Percentiles rank a stretch among this genome's conserved stretches.
These are phyloP conservation scores for Dendrolimus houi DNA, from an alignment of 2,888 invertebrate genomes.

Conservation along the genomic window DNA sequence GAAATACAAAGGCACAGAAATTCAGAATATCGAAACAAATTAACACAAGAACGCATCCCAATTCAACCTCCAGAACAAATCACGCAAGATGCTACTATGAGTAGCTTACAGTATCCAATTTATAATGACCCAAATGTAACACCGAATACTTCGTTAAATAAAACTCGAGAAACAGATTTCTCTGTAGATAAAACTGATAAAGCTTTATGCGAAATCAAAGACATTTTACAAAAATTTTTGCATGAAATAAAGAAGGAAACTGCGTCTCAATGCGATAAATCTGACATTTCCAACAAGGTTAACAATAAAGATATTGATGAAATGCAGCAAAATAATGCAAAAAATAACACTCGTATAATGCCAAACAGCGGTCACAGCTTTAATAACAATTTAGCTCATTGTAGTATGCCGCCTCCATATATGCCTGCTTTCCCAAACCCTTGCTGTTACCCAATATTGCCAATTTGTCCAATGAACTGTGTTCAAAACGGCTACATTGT, in stretches of 20 bases:
- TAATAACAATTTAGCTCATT: conserved; percentile 27
- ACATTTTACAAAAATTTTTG: conserved; percentile 54
- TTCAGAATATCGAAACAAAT: conserved; percentile 6
- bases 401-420: conserved; percentile 23
- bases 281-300: conserved; percentile 23
- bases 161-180: conserved; percentile 34
- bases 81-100: conserved; percentile 26
- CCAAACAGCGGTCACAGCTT: conserved; percentile 30
- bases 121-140: conserved; percentile 24
- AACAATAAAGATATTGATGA: conserved; percentile 18
- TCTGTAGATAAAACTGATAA: conserved; percentile 50
- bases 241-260: conserved; percentile 58
- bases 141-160: conserved; percentile 27
- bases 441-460: conserved; percentile 55
- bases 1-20: conserved; percentile 7
- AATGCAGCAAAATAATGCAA: conserved; percentile 17
- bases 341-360: conserved; percentile 11
- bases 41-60: conserved; percentile 5
- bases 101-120: conserved; percentile 25
- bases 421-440: conserved; percentile 38
- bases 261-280: conserved; percentile 33
- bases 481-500: conserved; percentile 43
- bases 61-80: conserved; percentile 9
- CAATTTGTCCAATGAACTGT: conserved; percentile 51
- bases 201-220: conserved; percentile 61